These are phyloP conservation scores for Diacarnus erythraeanus DNA, from an alignment of 37 sponge, comb jelly and placozoan species.

Conservation along the genomic window DNA sequence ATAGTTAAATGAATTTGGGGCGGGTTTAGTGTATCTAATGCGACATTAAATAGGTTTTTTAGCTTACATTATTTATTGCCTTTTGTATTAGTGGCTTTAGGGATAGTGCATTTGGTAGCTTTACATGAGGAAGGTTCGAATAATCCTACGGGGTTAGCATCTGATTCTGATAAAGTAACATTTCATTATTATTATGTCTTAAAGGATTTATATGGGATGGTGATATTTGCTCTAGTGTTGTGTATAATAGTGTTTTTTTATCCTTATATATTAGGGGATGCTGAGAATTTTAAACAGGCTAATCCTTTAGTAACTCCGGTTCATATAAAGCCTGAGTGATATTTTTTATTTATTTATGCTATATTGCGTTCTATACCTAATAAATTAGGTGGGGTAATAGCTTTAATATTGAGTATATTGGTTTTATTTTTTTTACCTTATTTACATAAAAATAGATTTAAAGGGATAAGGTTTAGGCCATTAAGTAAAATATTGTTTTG, in stretches of 20 bases:
- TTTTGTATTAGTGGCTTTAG: conserved; percentile 65
- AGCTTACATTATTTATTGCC: conserved; percentile 83
- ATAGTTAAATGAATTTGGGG: conserved; percentile 73
- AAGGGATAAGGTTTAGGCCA: conserved; percentile 59
- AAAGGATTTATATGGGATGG: conserved; percentile 61
- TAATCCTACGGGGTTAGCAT: conserved; percentile 64
- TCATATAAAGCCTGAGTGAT: conserved; percentile 83
- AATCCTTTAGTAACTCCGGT: conserved; percentile 78
- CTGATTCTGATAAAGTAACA: conserved; percentile 65
- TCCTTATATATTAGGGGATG: conserved; percentile 69
- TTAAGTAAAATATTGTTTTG: conserved; percentile 70
- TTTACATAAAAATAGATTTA: conserved; percentile 46
- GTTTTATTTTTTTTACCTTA: conserved; percentile 66
- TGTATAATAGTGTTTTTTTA: conserved; percentile 45
- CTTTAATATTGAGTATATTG: conserved; percentile 62
- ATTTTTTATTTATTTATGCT: conserved; percentile 83
- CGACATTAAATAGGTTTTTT: conserved; percentile 81
- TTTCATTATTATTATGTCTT: conserved; percentile 68
- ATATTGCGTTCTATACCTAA: conserved; percentile 84
- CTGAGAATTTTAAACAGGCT: conserved; percentile 80
- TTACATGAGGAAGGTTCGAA: conserved; percentile 69
- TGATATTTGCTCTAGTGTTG: conserved; percentile 39
- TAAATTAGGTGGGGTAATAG: conserved; percentile 77
- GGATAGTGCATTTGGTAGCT: conserved; percentile 60
- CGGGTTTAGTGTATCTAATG: conserved; percentile 74